Percentiles rank a stretch among this genome's conserved stretches.
phyloP scores from a whole-genome alignment of 1,140 invertebrate species.

The Popillia japonica region DNA sequence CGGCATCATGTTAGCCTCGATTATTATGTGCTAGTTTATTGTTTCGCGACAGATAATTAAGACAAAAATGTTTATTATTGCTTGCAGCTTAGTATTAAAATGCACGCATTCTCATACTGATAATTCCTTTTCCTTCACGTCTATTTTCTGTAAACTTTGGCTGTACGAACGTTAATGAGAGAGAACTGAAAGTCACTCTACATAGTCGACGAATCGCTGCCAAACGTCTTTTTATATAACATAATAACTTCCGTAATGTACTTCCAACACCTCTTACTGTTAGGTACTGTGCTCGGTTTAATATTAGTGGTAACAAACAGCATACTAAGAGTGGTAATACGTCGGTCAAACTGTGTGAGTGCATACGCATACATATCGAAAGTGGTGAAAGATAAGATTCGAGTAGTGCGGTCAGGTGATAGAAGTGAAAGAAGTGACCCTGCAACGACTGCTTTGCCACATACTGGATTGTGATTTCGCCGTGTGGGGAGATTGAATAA shows the following conservation, averaged over 20 bases:
- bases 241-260: slow-evolving; percentile 22
- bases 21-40: slow-evolving; percentile 26
- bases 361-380: not conserved
- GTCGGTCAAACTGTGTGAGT: not conserved
- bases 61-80: not conserved
- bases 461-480: not conserved
- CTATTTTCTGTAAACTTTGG: not conserved
- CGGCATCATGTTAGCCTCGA: slow-evolving; percentile 20
- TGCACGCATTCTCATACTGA: not conserved
- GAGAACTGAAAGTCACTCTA: slow-evolving; percentile 6
- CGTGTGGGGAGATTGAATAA: slow-evolving; percentile 10
- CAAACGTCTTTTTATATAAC: slow-evolving; percentile 26
- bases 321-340: not conserved
- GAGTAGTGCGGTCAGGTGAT: slow-evolving; percentile 15
- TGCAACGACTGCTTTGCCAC: not conserved
- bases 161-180: slow-evolving; percentile 5
- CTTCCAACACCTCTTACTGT: not conserved
- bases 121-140: not conserved
- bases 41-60: slow-evolving; percentile 25
- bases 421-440: slow-evolving; percentile 32
- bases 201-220: slow-evolving; percentile 8
- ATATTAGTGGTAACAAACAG: not conserved
- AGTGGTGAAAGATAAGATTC: slow-evolving; percentile 12
- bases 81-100: not conserved
- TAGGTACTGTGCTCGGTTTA: slow-evolving; percentile 8